phyloP scores from a whole-genome alignment of 2,113 vertebrate species.

The Pygoscelis antarcticus region DNA sequence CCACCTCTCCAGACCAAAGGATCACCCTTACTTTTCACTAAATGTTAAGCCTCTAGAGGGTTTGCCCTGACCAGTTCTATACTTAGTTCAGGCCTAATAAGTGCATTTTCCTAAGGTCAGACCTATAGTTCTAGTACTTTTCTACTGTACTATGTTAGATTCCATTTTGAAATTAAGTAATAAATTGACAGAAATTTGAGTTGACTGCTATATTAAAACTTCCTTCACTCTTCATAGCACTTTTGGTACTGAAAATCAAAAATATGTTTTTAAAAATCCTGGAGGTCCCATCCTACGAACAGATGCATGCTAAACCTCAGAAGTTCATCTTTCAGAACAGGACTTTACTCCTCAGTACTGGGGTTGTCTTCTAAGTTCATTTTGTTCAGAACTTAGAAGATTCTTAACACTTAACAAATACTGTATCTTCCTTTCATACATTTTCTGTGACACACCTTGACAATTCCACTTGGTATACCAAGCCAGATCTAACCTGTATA shows the following conservation, averaged over 20 bases:
- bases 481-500: not conserved
- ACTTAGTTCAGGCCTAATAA: not conserved
- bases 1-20: not conserved
- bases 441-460: not conserved
- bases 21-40: not conserved
- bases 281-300: not conserved
- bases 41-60: not conserved
- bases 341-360: not conserved
- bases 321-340: not conserved
- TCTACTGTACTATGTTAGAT: not conserved
- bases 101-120: not conserved
- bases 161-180: not conserved
- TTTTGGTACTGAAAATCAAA: not conserved
- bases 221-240: not conserved
- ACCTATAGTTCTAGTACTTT: not conserved
- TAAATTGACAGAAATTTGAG: not conserved
- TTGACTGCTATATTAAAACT: not conserved
- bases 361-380: not conserved
- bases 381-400: not conserved
- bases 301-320: not conserved
- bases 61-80: not conserved
- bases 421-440: not conserved
- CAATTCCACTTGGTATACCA: not conserved
- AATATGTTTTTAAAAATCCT: not conserved
- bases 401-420: not conserved